Base-by-base conservation (phyloP, 1,140 invertebrate genomes). In the Drosophila truncata region DNA sequence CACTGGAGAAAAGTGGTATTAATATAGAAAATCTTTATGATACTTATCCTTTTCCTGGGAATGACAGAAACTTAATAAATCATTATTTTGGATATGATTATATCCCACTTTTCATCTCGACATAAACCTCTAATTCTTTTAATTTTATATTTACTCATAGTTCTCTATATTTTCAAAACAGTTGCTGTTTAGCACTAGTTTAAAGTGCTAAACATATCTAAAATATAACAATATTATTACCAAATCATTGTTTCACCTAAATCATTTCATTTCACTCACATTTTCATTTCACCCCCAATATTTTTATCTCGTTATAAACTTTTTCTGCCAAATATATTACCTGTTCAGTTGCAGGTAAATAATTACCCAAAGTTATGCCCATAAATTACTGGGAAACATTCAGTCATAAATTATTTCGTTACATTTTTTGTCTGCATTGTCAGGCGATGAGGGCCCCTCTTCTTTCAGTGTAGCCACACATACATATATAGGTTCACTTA, bases 391-490 rank as follows among this genome's bases (percentile, higher is more conserved):
- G 20, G 10, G 35, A 37, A 57, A 39, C 54, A 39, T 39, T 39
- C 20, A 39, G 33, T 25, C 31, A 41, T 57, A 57, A 57, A 41
- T 57, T 57, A 47, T 11, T 57, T 23, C 7, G 33, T 5, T n/a
- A 11, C 11, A 16, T 16, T 35, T 35, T 20, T 16, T 16, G 11
- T 5, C 7, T 8, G 10, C 13, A 14, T 55, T 31, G n/a, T 27
- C 14, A 11, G 29, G 23, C 50, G 9, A 20, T 20, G 18, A n/a
- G 20, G 3, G 3, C 18, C 20, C 31, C 25, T 27, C 14, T 18
- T 35, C 23, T 57, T 29, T 29, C 31, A 64, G 62, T 69, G 44
- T 35, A 66, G 20, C 39, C 59, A 46, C 57, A 18, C 23, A 62
- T 2, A 33, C 10, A 33, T 3, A 63, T 57, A 76, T 64, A 50